Evolutionary conservation across 2,797 vertebrate genomes (phyloP).

Genomic region (Hozukius guyotensis): DNA sequence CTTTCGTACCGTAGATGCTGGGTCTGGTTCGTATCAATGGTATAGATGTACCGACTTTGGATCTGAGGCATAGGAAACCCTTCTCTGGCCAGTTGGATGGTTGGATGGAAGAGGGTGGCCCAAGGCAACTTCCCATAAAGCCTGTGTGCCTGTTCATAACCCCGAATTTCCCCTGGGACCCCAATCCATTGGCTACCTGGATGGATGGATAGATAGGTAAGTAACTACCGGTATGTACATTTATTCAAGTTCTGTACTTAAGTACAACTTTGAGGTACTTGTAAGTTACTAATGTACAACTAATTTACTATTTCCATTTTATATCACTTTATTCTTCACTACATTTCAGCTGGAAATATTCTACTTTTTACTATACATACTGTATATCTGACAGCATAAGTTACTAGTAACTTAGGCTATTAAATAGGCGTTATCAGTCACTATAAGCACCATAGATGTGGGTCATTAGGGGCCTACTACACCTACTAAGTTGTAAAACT

Average conservation of each 20-base stretch:
- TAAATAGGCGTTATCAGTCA: not conserved
- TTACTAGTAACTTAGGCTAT: not conserved
- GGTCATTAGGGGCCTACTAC: not conserved
- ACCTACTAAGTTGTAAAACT: not conserved
- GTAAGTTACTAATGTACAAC: not conserved
- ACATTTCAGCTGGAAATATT: not conserved
- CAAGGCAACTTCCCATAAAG: constrained; percentile 90
- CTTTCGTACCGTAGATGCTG: constrained; percentile 51
- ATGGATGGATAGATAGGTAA: not conserved
- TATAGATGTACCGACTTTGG: constrained; percentile 61
- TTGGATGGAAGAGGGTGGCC: constrained; percentile 88
- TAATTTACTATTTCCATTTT: not conserved
- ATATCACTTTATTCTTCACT: not conserved
- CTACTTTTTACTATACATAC: no score
- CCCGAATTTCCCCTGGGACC: constrained; percentile 92
- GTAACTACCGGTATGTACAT: not conserved
- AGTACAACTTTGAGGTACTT: no score
- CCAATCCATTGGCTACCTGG: constrained; percentile 83
- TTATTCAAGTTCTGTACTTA: not conserved
- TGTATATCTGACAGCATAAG: not conserved
- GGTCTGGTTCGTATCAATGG: constrained; percentile 4
- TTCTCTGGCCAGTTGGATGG: constrained; percentile 88
- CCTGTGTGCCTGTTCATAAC: constrained; percentile 88
- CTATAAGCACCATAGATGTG: not conserved
- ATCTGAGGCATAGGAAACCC: constrained; percentile 82